Conservation (phyloP, 1,140 invertebrate genomes). For the Ceratoteleas bidentatus region DNA sequence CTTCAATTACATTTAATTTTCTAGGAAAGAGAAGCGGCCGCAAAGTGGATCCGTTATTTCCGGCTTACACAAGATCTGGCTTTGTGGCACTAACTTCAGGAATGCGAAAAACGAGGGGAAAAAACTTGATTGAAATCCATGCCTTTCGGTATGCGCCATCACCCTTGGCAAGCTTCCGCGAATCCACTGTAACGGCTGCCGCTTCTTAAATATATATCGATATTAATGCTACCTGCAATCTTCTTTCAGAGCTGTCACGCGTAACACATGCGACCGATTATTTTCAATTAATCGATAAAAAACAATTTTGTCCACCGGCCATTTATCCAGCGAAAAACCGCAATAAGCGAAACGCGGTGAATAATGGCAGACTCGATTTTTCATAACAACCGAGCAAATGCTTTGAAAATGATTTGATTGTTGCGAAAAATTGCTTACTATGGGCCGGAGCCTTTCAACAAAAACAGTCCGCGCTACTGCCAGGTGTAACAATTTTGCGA, state of each 20-base stretch:
- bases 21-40: background rate
- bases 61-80: conserved; percentile 5
- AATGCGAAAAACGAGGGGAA: conserved; percentile 7
- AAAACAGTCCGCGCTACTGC: background rate
- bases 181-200: conserved; percentile 16
- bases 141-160: conserved; percentile 1
- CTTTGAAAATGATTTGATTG: background rate
- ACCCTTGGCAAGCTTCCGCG: conserved; percentile 11
- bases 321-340: no score
- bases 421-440: background rate
- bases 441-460: background rate
- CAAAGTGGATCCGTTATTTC: conserved; percentile 7
- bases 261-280: conserved; percentile 14
- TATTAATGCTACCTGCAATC: conserved; percentile 7
- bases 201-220: conserved; percentile 22
- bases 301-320: conserved; percentile 10
- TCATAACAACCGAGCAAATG: no score
- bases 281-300: background rate
- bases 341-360: conserved; percentile 10
- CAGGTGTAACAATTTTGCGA: conserved; percentile 21
- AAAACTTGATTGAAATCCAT: conserved; percentile 25
- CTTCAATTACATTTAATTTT: background rate
- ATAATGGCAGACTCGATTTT: background rate
- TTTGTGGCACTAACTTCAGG: conserved; percentile 3
- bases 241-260: conserved; percentile 1